These are phyloP conservation scores for Cydia fagiglandana DNA, from an alignment of 1,140 invertebrate species.

Conservation along the genomic window DNA sequence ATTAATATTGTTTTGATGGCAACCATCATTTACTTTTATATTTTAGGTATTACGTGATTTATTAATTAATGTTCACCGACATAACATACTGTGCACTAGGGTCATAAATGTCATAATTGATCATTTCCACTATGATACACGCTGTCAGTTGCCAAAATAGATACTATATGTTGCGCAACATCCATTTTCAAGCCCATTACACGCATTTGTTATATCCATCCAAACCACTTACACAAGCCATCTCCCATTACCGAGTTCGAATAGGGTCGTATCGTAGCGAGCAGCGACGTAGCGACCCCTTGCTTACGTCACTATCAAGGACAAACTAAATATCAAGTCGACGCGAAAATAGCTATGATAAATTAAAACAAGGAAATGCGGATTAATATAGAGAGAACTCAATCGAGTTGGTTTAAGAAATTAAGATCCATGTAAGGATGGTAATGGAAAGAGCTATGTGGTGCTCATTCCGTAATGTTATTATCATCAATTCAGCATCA, in stretches of 20 bases:
- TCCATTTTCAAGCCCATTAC: not conserved
- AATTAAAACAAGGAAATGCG: not conserved
- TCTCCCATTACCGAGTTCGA: conserved; percentile 5
- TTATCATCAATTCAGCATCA: too few relatives aligned
- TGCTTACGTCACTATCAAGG: conserved; percentile 23
- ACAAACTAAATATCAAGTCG: conserved; percentile 1
- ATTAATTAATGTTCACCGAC: too few relatives aligned
- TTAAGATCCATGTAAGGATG: too few relatives aligned
- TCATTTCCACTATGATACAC: not conserved
- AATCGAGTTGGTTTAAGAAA: too few relatives aligned
- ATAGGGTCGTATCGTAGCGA: too few relatives aligned
- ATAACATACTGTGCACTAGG: not conserved
- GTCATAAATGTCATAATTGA: not conserved
- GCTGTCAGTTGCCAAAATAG: not conserved
- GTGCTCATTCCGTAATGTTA: too few relatives aligned
- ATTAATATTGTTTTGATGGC: too few relatives aligned
- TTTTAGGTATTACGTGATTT: too few relatives aligned
- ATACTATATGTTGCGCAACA: not conserved
- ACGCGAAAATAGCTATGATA: conserved; percentile 12
- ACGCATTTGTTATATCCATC: not conserved
- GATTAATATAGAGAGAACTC: not conserved
- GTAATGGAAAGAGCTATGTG: too few relatives aligned
- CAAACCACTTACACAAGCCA: not conserved
- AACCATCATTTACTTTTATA: too few relatives aligned
- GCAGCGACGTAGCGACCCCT: conserved; percentile 18